phyloP scores from a whole-genome alignment of 2,113 vertebrate species.

The Macroglossus sobrinus region DNA sequence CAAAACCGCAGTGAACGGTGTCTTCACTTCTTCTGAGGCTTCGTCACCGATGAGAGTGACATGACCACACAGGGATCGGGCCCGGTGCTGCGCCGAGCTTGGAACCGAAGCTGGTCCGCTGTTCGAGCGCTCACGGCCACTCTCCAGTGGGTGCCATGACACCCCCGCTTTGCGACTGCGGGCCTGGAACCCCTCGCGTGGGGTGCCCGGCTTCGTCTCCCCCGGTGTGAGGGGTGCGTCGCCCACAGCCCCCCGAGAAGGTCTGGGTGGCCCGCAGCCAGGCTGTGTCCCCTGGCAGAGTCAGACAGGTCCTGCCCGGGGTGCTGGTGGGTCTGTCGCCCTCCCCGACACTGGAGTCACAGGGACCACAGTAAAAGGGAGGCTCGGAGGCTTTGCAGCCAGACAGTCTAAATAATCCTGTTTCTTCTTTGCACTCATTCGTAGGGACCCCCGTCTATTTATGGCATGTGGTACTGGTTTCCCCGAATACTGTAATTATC shows the following conservation, averaged over 20 bases:
- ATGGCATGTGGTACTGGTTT: neutral
- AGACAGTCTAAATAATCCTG: rapidly evolving
- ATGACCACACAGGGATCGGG: rapidly evolving
- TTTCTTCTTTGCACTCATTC: neutral
- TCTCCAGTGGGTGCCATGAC: rapidly evolving
- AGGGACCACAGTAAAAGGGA: no score
- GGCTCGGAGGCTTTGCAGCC: rapidly evolving
- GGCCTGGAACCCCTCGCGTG: rapidly evolving
- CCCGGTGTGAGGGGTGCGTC: rapidly evolving
- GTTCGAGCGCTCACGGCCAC: rapidly evolving
- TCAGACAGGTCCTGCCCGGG: no score
- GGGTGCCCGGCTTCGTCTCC: rapidly evolving
- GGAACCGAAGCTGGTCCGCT: rapidly evolving
- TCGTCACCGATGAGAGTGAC: rapidly evolving
- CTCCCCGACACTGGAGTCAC: neutral
- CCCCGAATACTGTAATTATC: neutral
- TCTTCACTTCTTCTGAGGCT: neutral
- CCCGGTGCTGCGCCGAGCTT: rapidly evolving
- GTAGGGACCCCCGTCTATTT: rapidly evolving
- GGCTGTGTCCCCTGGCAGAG: rapidly evolving
- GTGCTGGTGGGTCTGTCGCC: neutral
- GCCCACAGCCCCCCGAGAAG: rapidly evolving
- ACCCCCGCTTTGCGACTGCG: neutral
- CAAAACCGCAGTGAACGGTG: neutral
- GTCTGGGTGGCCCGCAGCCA: rapidly evolving